These are phyloP conservation scores for Macrochelys suwanniensis DNA, from an alignment of 2,797 vertebrate species.

Conservation along the genomic window DNA sequence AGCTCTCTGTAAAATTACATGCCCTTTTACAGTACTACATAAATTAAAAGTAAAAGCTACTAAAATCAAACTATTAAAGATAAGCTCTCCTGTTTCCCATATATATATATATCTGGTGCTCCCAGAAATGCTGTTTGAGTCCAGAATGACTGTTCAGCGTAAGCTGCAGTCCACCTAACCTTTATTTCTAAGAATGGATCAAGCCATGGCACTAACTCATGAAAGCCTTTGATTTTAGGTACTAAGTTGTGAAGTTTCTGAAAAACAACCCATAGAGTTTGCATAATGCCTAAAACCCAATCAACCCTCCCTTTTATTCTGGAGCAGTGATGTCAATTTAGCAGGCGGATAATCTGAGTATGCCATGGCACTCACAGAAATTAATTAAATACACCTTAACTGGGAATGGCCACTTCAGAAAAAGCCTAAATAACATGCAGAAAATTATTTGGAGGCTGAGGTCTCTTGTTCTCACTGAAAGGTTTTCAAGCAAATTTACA, in stretches of 20 bases:
- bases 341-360: background rate
- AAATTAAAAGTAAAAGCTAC: background rate
- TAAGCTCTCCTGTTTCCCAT: background rate
- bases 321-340: background rate
- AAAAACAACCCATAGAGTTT: constrained; percentile 2
- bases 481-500: background rate
- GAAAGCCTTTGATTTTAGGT: background rate
- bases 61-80: constrained; percentile 9
- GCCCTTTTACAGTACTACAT: background rate
- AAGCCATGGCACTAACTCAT: background rate
- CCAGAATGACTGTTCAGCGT: background rate
- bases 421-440: background rate
- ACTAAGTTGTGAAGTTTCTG: background rate
- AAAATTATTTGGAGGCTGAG: background rate
- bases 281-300: background rate
- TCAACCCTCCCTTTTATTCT: background rate
- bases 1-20: background rate
- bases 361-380: background rate
- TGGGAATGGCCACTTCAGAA: background rate
- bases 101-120: background rate
- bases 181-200: background rate
- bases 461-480: background rate
- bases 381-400: background rate
- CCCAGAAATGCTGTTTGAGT: background rate
- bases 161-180: background rate